phyloP scores from a whole-genome alignment of 2,113 vertebrate genomes.

The Misgurnus mizolepis region DNA sequence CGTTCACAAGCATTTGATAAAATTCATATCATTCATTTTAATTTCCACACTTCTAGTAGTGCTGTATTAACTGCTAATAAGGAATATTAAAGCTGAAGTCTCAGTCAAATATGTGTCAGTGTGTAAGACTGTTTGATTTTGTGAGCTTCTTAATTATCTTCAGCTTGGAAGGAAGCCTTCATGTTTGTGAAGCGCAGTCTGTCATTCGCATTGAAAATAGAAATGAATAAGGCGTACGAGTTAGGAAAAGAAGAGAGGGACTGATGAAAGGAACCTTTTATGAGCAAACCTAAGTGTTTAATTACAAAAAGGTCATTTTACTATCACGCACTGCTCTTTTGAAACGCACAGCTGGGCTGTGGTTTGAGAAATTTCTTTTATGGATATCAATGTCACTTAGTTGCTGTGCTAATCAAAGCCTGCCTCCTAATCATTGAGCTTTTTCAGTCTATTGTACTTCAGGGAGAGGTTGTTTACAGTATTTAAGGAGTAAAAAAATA shows the following conservation, averaged over 20 bases:
- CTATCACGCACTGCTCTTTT: slow-evolving; percentile 49
- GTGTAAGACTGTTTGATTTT: slow-evolving; percentile 16
- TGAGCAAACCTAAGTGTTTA: slow-evolving; percentile 67
- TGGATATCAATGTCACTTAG: slow-evolving; percentile 21
- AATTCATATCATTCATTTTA: not conserved
- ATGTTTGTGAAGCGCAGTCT: slow-evolving; percentile 23
- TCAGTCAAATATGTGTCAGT: not conserved
- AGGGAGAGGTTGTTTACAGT: slow-evolving; percentile 52
- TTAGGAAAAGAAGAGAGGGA: not conserved
- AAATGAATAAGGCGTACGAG: not conserved
- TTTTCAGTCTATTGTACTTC: not conserved
- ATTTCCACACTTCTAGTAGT: not conserved
- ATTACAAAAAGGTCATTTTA: slow-evolving; percentile 61
- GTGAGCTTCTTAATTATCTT: slow-evolving; percentile 16
- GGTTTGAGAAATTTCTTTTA: slow-evolving; percentile 64
- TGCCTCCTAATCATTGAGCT: not conserved
- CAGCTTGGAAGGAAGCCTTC: slow-evolving; percentile 19
- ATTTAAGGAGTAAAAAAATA: slow-evolving; percentile 71
- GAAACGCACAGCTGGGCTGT: slow-evolving; percentile 63
- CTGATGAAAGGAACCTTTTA: slow-evolving; percentile 29
- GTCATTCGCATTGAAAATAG: slow-evolving; percentile 37
- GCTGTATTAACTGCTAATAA: not conserved
- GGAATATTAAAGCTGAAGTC: not conserved
- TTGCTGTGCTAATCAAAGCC: not conserved
- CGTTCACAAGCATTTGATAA: not conserved